phyloP scores from a whole-genome alignment of 2,797 vertebrate genomes.

The Xyrichtys novacula region DNA sequence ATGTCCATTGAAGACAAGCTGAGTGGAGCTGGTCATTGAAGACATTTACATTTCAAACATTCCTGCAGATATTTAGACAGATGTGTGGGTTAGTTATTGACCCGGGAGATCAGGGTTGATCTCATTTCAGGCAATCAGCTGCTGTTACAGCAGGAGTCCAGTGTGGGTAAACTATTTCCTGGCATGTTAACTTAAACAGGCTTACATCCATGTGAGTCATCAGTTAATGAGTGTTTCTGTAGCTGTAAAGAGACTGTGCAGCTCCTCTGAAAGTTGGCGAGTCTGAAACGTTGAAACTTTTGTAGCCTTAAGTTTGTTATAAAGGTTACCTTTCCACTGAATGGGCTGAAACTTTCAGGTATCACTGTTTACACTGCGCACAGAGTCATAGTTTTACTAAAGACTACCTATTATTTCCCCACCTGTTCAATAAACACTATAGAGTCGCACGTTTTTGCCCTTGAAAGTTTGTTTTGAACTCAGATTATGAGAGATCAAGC shows the following conservation, averaged over 20 bases:
- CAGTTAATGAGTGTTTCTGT: conserved; percentile 3
- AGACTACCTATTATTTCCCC: too few species aligned
- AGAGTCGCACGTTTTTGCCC: too few species aligned
- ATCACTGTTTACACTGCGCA: too few species aligned
- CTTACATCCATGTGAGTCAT: conserved; percentile 22
- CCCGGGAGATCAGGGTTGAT: conserved; percentile 55
- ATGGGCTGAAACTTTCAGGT: neutral
- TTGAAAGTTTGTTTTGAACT: too few species aligned
- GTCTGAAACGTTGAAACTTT: neutral
- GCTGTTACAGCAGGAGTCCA: conserved; percentile 48
- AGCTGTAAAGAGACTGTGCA: neutral
- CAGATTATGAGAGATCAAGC: too few species aligned
- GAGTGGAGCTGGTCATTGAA: conserved; percentile 65
- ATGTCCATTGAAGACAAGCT: conserved; percentile 74
- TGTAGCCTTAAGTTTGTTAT: neutral
- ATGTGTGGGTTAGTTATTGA: conserved; percentile 60
- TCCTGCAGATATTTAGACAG: conserved; percentile 69
- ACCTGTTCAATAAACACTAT: too few species aligned
- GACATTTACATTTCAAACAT: conserved; percentile 82
- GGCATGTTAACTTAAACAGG: conserved; percentile 36
- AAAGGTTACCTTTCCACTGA: neutral
- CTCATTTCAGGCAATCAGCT: conserved; percentile 61
- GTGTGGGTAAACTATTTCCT: conserved; percentile 46
- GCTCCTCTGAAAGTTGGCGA: neutral
- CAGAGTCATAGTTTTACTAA: too few species aligned